Base-by-base conservation (phyloP, 2,797 vertebrate genomes). In the Capromys pilorides region DNA sequence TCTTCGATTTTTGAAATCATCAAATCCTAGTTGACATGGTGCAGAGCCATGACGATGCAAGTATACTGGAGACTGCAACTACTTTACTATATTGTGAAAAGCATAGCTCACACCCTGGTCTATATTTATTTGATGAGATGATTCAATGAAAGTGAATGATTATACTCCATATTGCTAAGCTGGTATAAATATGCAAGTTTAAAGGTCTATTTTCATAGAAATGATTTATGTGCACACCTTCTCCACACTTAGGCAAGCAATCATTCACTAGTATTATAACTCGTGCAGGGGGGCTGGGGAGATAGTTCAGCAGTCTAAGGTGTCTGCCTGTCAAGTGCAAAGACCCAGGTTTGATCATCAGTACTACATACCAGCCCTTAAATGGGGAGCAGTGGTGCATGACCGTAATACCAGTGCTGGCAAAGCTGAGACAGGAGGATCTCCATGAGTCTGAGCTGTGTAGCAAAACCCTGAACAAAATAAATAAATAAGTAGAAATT, bases 31-130 rank as follows among this genome's bases (percentile, higher is more conserved):
- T 84, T 94, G 36, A 78, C 66, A 75, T 93, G 77, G 87, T 75
- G 24, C 59, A 73, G 39, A 75, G 45, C 22, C 39, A 45, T 45
- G 31, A 45, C 36, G 59, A 87, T 89, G 45, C 22, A 89, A 96
- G 33, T 81, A 77, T 45, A 75, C 11, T 51, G 67, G 31, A 31
- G 41, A 73, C 85, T 92, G 51, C 19, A 89, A 95, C 21, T 89
- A 77, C 41, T 91, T 96, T 82, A 83, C 33, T 92, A 18, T 67
- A 54, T 71, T 86, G 36, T 31, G 78, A 80, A 73, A n/a, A 94
- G 11, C 18, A 31, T 51, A 18, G 45, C 84, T 92, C 78, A 85
- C 94, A 85, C 31, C 83, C 19, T 79, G 80, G 62, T 41, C 89
- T 66, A 90, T 71, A 80, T 16, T 85, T 89, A 83, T 92, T 57